Conservation (phyloP, 53 echinoderm and acorn worm genomes). For the Henricia sp. region DNA sequence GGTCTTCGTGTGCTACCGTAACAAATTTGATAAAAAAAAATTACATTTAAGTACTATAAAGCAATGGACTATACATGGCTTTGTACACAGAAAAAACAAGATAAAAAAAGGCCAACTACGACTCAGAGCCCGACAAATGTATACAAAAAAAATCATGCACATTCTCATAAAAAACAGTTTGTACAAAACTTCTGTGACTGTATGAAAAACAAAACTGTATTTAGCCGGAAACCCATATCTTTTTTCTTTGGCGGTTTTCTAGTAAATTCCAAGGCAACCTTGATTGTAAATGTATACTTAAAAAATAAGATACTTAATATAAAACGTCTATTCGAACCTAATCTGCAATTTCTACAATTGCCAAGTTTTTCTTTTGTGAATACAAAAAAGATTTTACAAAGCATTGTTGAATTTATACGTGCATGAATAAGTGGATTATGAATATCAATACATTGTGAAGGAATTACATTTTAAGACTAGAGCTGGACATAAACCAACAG, state of each 20-base stretch:
- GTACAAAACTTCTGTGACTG: not conserved
- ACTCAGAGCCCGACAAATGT: conserved; percentile 28
- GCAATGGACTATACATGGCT: not conserved
- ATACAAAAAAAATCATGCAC: conserved; percentile 46
- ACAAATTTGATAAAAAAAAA: conserved; percentile 3
- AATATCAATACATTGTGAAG: too few relatives aligned
- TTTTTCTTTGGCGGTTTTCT: not conserved
- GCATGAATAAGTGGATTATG: too few relatives aligned
- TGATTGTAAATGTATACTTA: not conserved
- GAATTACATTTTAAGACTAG: too few relatives aligned
- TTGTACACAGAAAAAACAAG: conserved; percentile 37
- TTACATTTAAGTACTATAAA: conserved; percentile 16
- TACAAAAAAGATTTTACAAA: conserved; percentile 62
- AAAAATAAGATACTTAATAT: conserved; percentile 26
- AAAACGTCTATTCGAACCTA: conserved; percentile 38
- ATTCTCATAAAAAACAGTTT: conserved; percentile 33
- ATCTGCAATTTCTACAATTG: conserved; percentile 29
- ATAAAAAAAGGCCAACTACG: conserved; percentile 12
- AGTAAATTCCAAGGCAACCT: conserved; percentile 6
- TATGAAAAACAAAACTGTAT: not conserved
- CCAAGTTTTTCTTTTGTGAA: conserved; percentile 29
- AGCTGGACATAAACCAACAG: too few relatives aligned
- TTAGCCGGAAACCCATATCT: not conserved
- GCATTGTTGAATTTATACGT: too few relatives aligned
- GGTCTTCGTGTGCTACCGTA: too few relatives aligned